Conservation (phyloP, 2,113 vertebrate genomes). For the Chelonoidis abingdonii region DNA sequence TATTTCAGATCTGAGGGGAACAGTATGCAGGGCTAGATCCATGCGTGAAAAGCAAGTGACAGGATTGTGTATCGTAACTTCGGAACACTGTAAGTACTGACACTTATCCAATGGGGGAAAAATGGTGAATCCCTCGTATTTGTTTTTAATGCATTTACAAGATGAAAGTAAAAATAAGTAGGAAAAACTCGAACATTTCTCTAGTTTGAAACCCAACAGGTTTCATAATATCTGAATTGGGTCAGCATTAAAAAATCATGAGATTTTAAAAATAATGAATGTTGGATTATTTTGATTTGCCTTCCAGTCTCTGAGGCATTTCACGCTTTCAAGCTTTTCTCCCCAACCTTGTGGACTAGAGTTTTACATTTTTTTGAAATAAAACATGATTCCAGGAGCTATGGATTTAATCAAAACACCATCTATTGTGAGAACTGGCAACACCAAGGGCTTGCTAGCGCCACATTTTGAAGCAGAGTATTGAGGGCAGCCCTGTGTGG, state of each 20-base stretch:
- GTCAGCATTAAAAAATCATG: background rate
- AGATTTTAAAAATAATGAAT: background rate
- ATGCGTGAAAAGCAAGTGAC: accelerated
- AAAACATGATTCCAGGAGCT: background rate
- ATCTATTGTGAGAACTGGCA: background rate
- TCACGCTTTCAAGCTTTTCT: background rate
- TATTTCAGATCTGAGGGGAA: background rate
- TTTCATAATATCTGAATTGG: background rate
- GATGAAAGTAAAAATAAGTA: background rate
- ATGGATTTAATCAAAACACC: background rate
- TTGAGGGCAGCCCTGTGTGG: background rate
- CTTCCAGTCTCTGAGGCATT: background rate
- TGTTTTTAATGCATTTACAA: background rate
- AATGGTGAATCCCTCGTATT: background rate
- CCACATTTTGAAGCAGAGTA: background rate
- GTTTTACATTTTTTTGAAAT: background rate
- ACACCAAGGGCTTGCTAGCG: background rate
- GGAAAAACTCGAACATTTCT: background rate
- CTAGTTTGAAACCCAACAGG: background rate
- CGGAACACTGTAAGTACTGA: background rate
- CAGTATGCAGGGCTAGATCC: background rate
- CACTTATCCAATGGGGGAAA: background rate
- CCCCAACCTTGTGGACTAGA: background rate
- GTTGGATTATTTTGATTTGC: background rate
- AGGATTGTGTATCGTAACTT: background rate